Percentiles rank a stretch among this genome's conserved stretches.
Evolutionary conservation across 2,888 invertebrate species (phyloP).

Genomic region (Nomada fabriciana): DNA sequence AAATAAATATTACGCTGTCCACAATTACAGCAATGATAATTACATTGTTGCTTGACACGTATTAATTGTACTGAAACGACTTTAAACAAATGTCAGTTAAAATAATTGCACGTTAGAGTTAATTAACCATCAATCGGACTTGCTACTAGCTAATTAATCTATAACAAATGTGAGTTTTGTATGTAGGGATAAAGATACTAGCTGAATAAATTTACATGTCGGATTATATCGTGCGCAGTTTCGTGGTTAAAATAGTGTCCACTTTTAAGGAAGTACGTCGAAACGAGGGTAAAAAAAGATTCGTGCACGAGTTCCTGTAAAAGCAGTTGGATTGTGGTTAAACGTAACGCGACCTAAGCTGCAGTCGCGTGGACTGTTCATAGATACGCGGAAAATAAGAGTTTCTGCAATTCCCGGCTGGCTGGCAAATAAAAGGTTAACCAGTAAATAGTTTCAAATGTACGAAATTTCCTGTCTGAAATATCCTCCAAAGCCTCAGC

Average conservation of each 20-base stretch:
- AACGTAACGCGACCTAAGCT: constrained; percentile 39
- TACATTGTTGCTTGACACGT: too few species aligned
- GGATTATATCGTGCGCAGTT: neutral
- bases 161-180: too few species aligned
- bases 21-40: too few species aligned
- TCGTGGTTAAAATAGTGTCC: constrained; percentile 11
- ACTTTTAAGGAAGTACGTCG: constrained; percentile 2
- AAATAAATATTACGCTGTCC: too few species aligned
- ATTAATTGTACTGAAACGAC: neutral
- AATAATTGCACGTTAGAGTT: neutral
- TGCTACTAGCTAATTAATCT: neutral
- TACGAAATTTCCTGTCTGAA: constrained; percentile 41
- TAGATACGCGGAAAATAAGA: constrained; percentile 51
- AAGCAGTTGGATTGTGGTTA: constrained; percentile 26
- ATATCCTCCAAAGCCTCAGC: constrained; percentile 20
- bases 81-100: neutral
- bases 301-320: constrained; percentile 29
- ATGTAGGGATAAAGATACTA: too few species aligned
- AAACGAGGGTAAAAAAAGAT: constrained; percentile 2
- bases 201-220: too few species aligned
- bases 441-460: constrained; percentile 52
- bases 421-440: constrained; percentile 47
- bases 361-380: constrained; percentile 37
- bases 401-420: constrained; percentile 49
- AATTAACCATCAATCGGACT: neutral